phyloP scores from a whole-genome alignment of 2,113 vertebrate genomes.

The Spheniscus mendiculus region DNA sequence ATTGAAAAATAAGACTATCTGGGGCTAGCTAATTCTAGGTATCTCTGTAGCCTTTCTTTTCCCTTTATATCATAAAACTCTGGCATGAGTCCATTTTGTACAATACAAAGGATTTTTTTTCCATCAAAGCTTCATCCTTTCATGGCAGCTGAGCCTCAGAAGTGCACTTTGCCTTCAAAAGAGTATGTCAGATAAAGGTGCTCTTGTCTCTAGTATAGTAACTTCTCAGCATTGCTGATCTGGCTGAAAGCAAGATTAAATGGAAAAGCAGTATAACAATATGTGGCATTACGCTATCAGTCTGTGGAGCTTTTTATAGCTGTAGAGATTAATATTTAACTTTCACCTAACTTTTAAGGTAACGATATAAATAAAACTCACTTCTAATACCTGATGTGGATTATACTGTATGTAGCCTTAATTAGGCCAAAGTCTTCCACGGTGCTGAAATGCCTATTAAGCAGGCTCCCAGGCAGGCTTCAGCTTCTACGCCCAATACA shows the following conservation, averaged over 20 bases:
- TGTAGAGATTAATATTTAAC: conserved; percentile 66
- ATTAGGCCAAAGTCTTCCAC: neutral
- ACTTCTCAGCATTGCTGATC: neutral
- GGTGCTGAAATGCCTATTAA: neutral
- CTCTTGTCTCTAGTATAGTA: neutral
- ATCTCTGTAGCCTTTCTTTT: neutral
- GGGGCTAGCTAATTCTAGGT: neutral
- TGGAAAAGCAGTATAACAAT: neutral
- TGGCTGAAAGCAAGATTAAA: conserved; percentile 20
- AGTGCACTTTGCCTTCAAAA: conserved; percentile 28
- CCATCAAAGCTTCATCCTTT: neutral
- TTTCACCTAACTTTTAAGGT: neutral
- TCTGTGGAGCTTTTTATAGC: neutral
- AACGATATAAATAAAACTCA: neutral
- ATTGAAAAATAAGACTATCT: neutral
- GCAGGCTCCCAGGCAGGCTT: neutral
- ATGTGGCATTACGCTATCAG: neutral
- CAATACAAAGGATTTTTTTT: neutral
- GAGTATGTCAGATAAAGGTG: neutral
- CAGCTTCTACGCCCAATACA: fast-evolving
- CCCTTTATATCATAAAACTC: neutral
- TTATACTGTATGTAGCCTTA: neutral
- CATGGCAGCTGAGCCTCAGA: neutral
- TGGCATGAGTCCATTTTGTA: neutral
- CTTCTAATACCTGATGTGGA: neutral